These are phyloP conservation scores for Actinopyga echinites DNA, from an alignment of 53 echinoderm and acorn worm genomes.

Conservation along the genomic window DNA sequence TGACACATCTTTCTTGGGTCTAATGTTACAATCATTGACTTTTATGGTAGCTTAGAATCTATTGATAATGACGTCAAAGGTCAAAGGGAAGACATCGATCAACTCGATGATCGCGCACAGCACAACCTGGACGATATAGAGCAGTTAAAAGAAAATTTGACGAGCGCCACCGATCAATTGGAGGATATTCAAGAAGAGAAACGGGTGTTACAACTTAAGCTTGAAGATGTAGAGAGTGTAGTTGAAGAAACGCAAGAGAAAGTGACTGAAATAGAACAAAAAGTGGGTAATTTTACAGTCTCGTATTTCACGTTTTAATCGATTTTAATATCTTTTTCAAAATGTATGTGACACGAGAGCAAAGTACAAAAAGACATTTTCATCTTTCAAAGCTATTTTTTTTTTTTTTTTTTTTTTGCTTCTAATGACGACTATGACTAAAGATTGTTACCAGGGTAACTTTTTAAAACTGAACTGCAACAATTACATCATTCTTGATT, in stretches of 20 bases:
- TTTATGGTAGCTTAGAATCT: slow-evolving; percentile 53
- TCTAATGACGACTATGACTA: too few relatives aligned
- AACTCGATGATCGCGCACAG: slow-evolving; percentile 60
- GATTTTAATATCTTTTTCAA: too few relatives aligned
- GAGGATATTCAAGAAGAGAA: slow-evolving; percentile 65
- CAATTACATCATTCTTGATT: too few relatives aligned
- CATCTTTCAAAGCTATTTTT: too few relatives aligned
- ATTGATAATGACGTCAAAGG: slow-evolving; percentile 63
- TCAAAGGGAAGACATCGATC: slow-evolving; percentile 60
- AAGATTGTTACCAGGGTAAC: too few relatives aligned
- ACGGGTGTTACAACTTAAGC: slow-evolving; percentile 55
- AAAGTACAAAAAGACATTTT: too few relatives aligned
- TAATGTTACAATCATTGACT: too few relatives aligned
- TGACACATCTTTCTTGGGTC: too few relatives aligned
- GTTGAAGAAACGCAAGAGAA: slow-evolving; percentile 68
- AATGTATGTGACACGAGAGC: too few relatives aligned
- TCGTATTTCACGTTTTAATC: too few relatives aligned
- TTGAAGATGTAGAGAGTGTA: slow-evolving; percentile 71
- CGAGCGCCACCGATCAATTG: slow-evolving; percentile 55
- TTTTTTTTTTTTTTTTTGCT: too few relatives aligned
- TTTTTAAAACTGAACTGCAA: too few relatives aligned
- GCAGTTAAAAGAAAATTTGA: slow-evolving; percentile 57
- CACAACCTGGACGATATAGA: slow-evolving; percentile 57
- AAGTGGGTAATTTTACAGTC: slow-evolving; percentile 22
- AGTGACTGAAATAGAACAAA: slow-evolving; percentile 76